These are phyloP conservation scores for Morone chrysops DNA, from an alignment of 2,113 vertebrate genomes.

Conservation along the genomic window DNA sequence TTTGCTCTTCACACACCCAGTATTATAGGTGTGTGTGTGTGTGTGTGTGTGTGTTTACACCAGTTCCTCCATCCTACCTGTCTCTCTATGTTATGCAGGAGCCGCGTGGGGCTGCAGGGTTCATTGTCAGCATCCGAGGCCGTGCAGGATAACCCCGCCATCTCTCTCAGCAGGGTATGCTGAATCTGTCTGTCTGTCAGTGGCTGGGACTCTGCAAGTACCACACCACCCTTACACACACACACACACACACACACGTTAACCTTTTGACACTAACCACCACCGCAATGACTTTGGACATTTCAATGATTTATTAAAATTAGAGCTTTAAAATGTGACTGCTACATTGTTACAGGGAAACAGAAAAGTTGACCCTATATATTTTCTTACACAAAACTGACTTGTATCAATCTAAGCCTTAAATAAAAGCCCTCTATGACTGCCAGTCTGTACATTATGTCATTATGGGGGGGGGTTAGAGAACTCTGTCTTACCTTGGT, in stretches of 20 bases:
- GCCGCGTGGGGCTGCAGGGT: conserved; percentile 92
- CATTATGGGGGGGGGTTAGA: not conserved
- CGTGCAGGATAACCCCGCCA: conserved; percentile 83
- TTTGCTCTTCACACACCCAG: not conserved
- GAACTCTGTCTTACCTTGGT: conserved; percentile 87
- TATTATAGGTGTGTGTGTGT: not conserved
- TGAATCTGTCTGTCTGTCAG: conserved; percentile 88
- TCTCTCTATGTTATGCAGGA: conserved; percentile 95
- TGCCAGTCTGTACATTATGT: not conserved
- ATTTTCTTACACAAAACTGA: not conserved
- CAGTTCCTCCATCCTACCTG: conserved; percentile 85
- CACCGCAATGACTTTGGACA: not conserved
- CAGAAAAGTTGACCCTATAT: not conserved
- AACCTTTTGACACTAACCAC: too few species aligned
- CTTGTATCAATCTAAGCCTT: not conserved
- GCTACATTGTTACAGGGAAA: not conserved
- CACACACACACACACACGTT: conserved; percentile 68
- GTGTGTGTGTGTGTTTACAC: not conserved
- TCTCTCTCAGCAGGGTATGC: conserved; percentile 86
- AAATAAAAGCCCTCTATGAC: not conserved
- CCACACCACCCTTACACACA: conserved; percentile 87
- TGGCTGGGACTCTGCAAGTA: conserved; percentile 88
- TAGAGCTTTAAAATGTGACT: not conserved
- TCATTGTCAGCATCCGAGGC: conserved; percentile 88
- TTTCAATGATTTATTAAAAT: not conserved